phyloP scores from a whole-genome alignment of 1,140 invertebrate species.

The Meteorus sp. region DNA sequence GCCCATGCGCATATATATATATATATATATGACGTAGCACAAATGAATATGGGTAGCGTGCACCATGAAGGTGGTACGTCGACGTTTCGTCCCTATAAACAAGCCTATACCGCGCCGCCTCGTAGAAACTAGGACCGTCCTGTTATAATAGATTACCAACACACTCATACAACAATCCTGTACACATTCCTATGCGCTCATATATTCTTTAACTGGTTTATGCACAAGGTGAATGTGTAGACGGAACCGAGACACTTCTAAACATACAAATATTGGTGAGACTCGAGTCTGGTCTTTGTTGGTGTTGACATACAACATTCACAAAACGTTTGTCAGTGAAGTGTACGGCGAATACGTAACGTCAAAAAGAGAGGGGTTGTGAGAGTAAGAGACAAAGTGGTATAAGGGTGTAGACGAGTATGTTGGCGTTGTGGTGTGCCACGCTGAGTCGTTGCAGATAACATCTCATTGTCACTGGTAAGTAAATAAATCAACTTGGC shows the following conservation, averaged over 20 bases:
- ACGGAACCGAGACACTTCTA: too few relatives aligned
- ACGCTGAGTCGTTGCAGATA: constrained; percentile 38
- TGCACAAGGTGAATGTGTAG: too few relatives aligned
- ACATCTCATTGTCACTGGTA: constrained; percentile 51
- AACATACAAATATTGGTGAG: too few relatives aligned
- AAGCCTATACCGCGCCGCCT: constrained; percentile 20
- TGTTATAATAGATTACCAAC: constrained; percentile 29
- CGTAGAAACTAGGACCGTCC: constrained; percentile 14
- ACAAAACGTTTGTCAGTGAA: too few relatives aligned
- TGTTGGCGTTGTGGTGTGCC: constrained; percentile 21
- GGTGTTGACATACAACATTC: constrained; percentile 13
- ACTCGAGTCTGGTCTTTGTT: too few relatives aligned
- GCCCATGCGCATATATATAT: too few relatives aligned
- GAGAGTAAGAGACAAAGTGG: background rate
- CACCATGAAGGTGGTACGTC: constrained; percentile 25
- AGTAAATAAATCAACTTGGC: constrained; percentile 44
- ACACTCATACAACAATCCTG: too few relatives aligned
- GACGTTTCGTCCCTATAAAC: constrained; percentile 25
- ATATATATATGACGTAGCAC: constrained; percentile 17
- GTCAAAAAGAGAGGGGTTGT: background rate
- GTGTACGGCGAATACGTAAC: too few relatives aligned
- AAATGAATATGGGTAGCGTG: constrained; percentile 17
- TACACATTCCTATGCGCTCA: too few relatives aligned
- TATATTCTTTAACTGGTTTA: too few relatives aligned
- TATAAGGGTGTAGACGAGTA: constrained; percentile 4